Evolutionary conservation across 2,113 vertebrate species (phyloP), one percentile per base, ranked within the genome.

Genomic region (Scortum barcoo): DNA sequence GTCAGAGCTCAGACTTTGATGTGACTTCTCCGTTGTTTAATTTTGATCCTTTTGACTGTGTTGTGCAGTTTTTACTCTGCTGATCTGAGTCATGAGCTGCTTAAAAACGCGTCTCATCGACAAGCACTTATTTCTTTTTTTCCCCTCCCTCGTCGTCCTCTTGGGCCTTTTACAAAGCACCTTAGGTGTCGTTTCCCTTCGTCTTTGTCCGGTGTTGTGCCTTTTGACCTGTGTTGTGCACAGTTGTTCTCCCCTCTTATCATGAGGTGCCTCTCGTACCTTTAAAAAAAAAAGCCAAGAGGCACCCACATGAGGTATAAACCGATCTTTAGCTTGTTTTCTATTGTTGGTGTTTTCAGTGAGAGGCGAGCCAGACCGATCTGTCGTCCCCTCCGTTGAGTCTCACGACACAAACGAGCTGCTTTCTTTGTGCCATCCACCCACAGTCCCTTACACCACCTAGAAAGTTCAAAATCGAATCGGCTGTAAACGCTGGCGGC

Each of bases 191-290:
- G 68, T 86, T 88, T 87, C 81, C 88, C 71, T 71, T 76, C 13
- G 81, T 93, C 67, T 84, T 74, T 93, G 93, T 93, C 93, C 87
- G 51, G 93, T 95, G 93, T 93, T 80, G 94, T 94, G 93, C 93
- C 93, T 94, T 94, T 94, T 92, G 91, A 94, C 87, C 91, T 80
- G 90, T 94, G 81, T 89, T 88, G 91, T 93, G 92, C 92, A 90
- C 91, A 92, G 89, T 90, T 92, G 82, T 90, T 65, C 58, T 84
- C 69, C 89, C 76, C 65, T 83, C 36, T 57, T 79, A 86, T 91
- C 72, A 84, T 71, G 19, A 60, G 81, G 85, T 77, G 85, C 77
- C 83, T 92, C 70, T 81, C 54, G 8, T 65, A 81, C 75, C 74
- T 74, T 78, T 38, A 78, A 78, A 78, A 86, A 46, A 78, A 78